These are phyloP conservation scores for Clamator glandarius DNA, from an alignment of 2,797 vertebrate species.

Conservation along the genomic window DNA sequence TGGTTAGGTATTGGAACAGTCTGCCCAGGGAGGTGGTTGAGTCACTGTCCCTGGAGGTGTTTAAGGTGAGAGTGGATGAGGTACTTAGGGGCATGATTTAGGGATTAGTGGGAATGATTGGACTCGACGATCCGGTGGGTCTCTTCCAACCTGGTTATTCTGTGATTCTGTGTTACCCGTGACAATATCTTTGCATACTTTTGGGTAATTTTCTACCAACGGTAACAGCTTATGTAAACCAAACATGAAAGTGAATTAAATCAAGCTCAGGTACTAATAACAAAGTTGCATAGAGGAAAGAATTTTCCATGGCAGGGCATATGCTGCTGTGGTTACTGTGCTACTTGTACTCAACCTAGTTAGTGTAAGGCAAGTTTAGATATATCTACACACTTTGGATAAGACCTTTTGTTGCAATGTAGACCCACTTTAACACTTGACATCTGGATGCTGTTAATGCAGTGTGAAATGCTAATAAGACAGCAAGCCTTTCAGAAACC, in stretches of 20 bases:
- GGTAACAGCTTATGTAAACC: neutral
- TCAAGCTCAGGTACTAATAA: neutral
- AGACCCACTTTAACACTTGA: neutral
- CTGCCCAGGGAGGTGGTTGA: no score
- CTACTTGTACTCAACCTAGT: neutral
- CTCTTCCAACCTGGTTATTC: no score
- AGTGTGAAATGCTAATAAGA: neutral
- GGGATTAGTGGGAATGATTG: no score
- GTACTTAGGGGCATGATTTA: no score
- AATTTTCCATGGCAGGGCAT: neutral
- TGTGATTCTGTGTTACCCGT: no score
- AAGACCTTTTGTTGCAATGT: neutral
- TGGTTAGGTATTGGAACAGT: no score
- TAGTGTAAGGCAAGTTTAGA: neutral
- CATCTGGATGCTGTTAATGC: conserved; percentile 43
- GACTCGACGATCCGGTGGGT: no score
- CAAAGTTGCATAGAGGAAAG: neutral
- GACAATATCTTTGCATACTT: neutral
- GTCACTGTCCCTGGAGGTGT: no score
- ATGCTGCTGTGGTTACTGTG: neutral
- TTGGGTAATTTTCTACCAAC: neutral
- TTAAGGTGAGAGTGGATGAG: no score
- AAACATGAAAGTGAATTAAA: neutral
- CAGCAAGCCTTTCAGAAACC: neutral
- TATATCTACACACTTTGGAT: conserved; percentile 5